Percentiles rank a stretch among this genome's conserved stretches.
Evolutionary conservation across 2,888 invertebrate genomes (phyloP).

Genomic region (Drosophila lutescens): DNA sequence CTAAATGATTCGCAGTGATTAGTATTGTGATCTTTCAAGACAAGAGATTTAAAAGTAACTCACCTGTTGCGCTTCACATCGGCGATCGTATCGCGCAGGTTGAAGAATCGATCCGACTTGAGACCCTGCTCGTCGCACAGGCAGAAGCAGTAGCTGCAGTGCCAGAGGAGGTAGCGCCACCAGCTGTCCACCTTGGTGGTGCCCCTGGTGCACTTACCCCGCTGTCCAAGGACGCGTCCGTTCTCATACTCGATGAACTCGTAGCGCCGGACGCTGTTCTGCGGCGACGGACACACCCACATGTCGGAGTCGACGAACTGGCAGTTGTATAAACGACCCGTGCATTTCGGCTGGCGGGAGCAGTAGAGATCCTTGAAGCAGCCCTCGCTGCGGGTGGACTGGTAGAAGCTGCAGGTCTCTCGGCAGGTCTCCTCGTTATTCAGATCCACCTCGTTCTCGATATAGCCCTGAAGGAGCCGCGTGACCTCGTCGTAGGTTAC

Average conservation of each 20-base stretch:
- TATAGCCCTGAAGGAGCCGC: conserved; percentile 92
- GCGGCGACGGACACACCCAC: conserved; percentile 90
- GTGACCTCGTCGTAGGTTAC: conserved; percentile 91
- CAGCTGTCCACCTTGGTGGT: conserved; percentile 90
- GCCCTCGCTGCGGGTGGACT: conserved; percentile 88
- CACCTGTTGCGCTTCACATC: conserved; percentile 88
- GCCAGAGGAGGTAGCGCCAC: conserved; percentile 96
- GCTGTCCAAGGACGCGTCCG: conserved; percentile 88
- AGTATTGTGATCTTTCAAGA: not conserved
- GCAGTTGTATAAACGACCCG: conserved; percentile 90
- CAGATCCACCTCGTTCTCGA: conserved; percentile 96
- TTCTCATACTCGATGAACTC: conserved; percentile 94
- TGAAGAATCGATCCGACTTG: conserved; percentile 92
- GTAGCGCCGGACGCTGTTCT: conserved; percentile 87
- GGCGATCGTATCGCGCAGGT: conserved; percentile 88
- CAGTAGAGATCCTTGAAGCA: conserved; percentile 91
- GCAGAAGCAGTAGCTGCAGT: conserved; percentile 95
- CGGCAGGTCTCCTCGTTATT: conserved; percentile 90
- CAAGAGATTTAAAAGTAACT: conserved; percentile 36
- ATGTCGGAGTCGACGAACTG: conserved; percentile 93
- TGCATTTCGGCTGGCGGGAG: conserved; percentile 88
- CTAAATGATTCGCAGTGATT: conserved; percentile 85
- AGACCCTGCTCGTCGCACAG: conserved; percentile 91
- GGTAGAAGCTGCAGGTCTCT: conserved; percentile 92
- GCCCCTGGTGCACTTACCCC: conserved; percentile 86